These are phyloP conservation scores for Miichthys miiuy DNA, from an alignment of 2,797 vertebrate genomes.

Conservation along the genomic window DNA sequence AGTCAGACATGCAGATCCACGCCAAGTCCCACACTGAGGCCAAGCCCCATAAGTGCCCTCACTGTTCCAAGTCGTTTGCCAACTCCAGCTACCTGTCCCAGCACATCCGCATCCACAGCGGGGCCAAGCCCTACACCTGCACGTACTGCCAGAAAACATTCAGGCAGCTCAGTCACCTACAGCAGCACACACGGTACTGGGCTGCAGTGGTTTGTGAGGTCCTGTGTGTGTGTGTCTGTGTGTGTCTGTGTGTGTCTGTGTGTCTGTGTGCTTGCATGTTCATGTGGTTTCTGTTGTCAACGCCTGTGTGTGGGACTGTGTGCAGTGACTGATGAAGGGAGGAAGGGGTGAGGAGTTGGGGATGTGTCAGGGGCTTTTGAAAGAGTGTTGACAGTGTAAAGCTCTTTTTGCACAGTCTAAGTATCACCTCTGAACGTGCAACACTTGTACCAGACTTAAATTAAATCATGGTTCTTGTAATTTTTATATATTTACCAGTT, in stretches of 20 bases:
- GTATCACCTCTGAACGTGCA: conserved; percentile 6
- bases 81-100: conserved; percentile 99
- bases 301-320: conserved; percentile 7
- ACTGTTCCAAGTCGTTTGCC: conserved; percentile 98
- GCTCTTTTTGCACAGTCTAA: conserved; percentile 46
- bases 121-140: conserved; percentile 98
- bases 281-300: background rate
- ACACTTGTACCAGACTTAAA: background rate
- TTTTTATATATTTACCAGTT: background rate
- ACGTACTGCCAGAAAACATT: conserved; percentile 98
- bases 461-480: background rate
- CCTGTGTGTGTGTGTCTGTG: conserved; percentile 28
- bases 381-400: conserved; percentile 48
- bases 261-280: conserved; percentile 2
- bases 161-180: conserved; percentile 97
- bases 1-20: conserved; percentile 99
- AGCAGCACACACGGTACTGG: conserved; percentile 79
- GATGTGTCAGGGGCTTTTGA: conserved; percentile 2
- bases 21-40: conserved; percentile 93
- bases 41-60: conserved; percentile 98
- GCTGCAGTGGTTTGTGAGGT: conserved; percentile 8
- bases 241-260: conserved; percentile 8
- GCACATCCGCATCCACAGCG: conserved; percentile 98
- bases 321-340: conserved; percentile 32
- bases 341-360: background rate